Base-by-base conservation (phyloP, 2,113 vertebrate species). In the Strix uralensis region DNA sequence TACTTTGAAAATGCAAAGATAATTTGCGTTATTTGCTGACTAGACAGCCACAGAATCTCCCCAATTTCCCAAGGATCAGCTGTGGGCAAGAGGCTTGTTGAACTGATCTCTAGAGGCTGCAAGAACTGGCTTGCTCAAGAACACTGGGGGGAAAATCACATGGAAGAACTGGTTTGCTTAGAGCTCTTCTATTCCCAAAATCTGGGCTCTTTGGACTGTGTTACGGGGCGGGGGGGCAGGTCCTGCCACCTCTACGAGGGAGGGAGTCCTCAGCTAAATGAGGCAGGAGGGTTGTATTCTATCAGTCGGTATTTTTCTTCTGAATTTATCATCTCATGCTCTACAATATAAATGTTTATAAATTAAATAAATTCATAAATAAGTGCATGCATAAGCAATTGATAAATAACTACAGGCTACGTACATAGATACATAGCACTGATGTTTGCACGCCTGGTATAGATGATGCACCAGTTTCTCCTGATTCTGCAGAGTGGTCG, bases 281-380 rank as follows among this genome's bases (percentile, higher is more conserved):
- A 70, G 67, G 83, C 40, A 12, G 40, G 72, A 81, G 69, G 36
- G 46, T 88, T 3, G 0, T 51, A 15, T n/a, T 61, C 81, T 22
- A 0, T 0, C 7, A 57, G 40, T 36, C 0, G 3, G 20, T 83
- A 5, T 62, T 81, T 86, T 77, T 70, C 82, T 70, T 54, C 63
- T 62, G 75, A 80, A 83, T 90, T 65, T 88, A 88, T 80, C 51
- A 52, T 81, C 81, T 63, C 1, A 0, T 52, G 42, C 18, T 78
- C 67, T 73, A 27, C 75, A 74, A 36, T 34, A 46, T 78, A 88
- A 95, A 92, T 5, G 17, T 92, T 93, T 83, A 81, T 83, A 83
- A 92, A 84, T 94, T 58, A 91, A 93, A 87, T 87, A 49, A 85
- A 88, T 92, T 77, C 51, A n/a, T 92, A 92, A 94, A 61, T n/a